A percentile compares a stretch with the other conserved stretches of the same genome.
Conservation (phyloP, 2,888 invertebrate genomes). For the Danaus chrysippus region DNA sequence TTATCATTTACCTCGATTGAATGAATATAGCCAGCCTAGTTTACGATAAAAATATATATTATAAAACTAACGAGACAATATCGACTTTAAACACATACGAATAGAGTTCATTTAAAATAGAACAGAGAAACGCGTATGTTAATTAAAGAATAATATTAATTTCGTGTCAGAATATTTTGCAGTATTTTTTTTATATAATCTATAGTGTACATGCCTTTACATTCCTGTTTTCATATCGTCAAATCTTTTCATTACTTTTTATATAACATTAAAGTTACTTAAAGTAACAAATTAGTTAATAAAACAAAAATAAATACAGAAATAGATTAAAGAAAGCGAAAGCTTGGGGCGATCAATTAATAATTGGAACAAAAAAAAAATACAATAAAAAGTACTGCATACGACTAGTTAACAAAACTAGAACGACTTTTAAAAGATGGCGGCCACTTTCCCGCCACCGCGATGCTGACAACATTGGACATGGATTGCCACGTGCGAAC, state of each 20-base stretch:
- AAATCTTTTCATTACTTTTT: not conserved
- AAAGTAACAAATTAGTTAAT: not conserved
- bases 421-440: constrained; percentile 67
- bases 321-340: constrained; percentile 14
- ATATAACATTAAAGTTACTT: not conserved
- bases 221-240: not conserved
- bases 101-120: not conserved
- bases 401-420: constrained; percentile 37
- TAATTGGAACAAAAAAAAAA: constrained; percentile 9
- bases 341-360: constrained; percentile 19
- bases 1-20: constrained; percentile 34
- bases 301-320: not conserved
- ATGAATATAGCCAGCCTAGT: constrained; percentile 39
- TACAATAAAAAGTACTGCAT: constrained; percentile 21
- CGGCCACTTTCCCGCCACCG: constrained; percentile 52
- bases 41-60: constrained; percentile 39
- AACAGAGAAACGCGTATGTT: too few species aligned
- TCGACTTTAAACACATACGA: constrained; percentile 26
- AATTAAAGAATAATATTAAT: too few species aligned
- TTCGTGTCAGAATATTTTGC: too few species aligned
- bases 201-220: too few species aligned
- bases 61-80: constrained; percentile 22
- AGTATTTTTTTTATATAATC: too few species aligned
- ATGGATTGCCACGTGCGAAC: constrained; percentile 56
- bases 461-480: constrained; percentile 53